Conservation (phyloP, 2,797 vertebrate species). For the Enteromius unitaeniatus region DNA sequence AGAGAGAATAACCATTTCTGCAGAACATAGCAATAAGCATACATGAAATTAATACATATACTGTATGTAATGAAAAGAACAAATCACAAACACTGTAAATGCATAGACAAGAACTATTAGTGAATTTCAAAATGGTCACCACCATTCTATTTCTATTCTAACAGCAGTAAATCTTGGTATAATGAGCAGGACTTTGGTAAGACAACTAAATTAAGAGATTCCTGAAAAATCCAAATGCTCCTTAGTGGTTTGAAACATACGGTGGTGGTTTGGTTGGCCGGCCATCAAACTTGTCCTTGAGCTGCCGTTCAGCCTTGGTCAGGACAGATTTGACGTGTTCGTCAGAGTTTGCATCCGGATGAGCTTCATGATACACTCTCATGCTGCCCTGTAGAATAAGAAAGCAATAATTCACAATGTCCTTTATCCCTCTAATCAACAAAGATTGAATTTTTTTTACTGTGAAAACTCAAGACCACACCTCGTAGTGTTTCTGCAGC, state of each 20-base stretch:
- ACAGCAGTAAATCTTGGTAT: background rate
- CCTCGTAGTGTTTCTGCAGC: slow-evolving; percentile 83
- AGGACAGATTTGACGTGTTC: slow-evolving; percentile 82
- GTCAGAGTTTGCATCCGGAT: slow-evolving; percentile 76
- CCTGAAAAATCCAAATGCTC: slow-evolving; percentile 1
- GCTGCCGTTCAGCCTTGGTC: slow-evolving; percentile 83
- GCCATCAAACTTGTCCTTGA: slow-evolving; percentile 85
- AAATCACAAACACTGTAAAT: background rate
- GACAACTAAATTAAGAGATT: slow-evolving; percentile 14
- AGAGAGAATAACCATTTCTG: slow-evolving; percentile 83
- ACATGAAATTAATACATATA: background rate
- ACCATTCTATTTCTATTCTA: background rate
- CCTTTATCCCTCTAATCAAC: background rate
- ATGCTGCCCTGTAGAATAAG: slow-evolving; percentile 72
- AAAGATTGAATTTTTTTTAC: background rate
- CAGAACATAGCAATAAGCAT: background rate
- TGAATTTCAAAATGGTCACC: background rate
- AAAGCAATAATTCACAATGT: background rate
- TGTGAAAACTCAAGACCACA: slow-evolving; percentile 46
- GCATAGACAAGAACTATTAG: background rate
- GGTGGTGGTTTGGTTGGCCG: slow-evolving; percentile 83
- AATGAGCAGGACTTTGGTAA: background rate
- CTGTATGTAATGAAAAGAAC: background rate
- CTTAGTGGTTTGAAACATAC: slow-evolving; percentile 67
- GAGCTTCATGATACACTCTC: slow-evolving; percentile 76